Base-by-base conservation (phyloP, 1,140 invertebrate species). In the Antheraea mylitta region DNA sequence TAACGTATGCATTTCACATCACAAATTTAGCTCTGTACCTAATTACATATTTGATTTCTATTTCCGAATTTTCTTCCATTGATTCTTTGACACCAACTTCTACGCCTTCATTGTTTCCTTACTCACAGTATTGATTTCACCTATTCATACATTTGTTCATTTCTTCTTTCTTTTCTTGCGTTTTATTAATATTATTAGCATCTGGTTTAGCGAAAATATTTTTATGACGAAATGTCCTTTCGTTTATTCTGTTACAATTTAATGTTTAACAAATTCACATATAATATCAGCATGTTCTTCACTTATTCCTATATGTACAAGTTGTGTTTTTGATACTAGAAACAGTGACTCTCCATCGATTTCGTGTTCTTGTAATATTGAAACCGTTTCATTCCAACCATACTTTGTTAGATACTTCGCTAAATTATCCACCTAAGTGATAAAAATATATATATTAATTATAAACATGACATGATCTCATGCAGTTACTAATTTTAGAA, bases 271-370 rank as follows among this genome's bases (percentile, higher is more conserved):
- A 69, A 88, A 90, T 19, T 85, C 80, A 63, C 85, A 83, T 38
- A 91, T 87, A 3, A 80, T 62, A 16, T 87, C 82, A 0, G 89
- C 86, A 37, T 90, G 83, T 7, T 76, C 70, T 36, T 90, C 89
- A 3, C 77, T 81, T 0, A 91, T 78, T 7, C 89, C 89, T 13
- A 91, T 91, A 0, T 71, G 77, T 0, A 83, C 13, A 4, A 91
- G 68, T 71, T 90, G 87, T 3, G 73, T 63, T 62, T 86, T 90
- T 0, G 85, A 84, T 0, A 90, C 89, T 0, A 91, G 62, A 37
- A 83, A 81, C 8, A 91, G 38, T 5, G 87, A 89, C 64, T 91
- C 89, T 0, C 89, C 89, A 30, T 91, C 89, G 1, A 91, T 86
- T 66, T 91, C 89, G 48, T 91, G 86, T 61, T 91, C 89, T 66